These are phyloP conservation scores for Hemiprocne comata DNA, from an alignment of 2,113 vertebrate genomes.

Conservation along the genomic window DNA sequence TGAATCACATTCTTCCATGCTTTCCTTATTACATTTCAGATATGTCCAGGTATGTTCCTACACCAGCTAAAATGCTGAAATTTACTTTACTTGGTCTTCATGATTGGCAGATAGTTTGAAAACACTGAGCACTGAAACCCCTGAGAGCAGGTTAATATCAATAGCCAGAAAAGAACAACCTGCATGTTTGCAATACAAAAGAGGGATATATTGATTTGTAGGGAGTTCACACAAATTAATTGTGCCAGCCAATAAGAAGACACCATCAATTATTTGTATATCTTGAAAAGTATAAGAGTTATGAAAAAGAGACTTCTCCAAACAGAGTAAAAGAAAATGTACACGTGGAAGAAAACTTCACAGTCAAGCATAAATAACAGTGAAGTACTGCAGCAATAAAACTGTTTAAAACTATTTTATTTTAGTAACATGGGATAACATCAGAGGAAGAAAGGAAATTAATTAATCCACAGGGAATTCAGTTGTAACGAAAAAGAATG, in stretches of 20 bases:
- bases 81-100: neutral
- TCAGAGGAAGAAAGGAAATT: neutral
- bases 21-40: neutral
- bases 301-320: neutral
- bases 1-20: neutral
- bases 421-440: neutral
- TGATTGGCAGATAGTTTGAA: constrained; percentile 39
- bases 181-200: constrained; percentile 32
- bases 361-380: neutral
- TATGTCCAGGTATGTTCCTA: neutral
- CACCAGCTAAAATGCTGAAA: neutral
- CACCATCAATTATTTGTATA: constrained; percentile 18
- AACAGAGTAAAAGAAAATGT: neutral
- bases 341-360: neutral
- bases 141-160: neutral
- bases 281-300: neutral
- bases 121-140: constrained; percentile 12
- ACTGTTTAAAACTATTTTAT: neutral
- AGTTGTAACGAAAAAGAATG: neutral
- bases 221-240: constrained; percentile 9
- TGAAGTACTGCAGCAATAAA: neutral
- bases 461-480: neutral
- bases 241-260: constrained; percentile 4
- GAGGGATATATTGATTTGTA: neutral
- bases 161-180: neutral